Evolutionary conservation across 2,113 vertebrate genomes (phyloP), one percentile per base, ranked within the genome.

Genomic region (Todiramphus chloris): DNA sequence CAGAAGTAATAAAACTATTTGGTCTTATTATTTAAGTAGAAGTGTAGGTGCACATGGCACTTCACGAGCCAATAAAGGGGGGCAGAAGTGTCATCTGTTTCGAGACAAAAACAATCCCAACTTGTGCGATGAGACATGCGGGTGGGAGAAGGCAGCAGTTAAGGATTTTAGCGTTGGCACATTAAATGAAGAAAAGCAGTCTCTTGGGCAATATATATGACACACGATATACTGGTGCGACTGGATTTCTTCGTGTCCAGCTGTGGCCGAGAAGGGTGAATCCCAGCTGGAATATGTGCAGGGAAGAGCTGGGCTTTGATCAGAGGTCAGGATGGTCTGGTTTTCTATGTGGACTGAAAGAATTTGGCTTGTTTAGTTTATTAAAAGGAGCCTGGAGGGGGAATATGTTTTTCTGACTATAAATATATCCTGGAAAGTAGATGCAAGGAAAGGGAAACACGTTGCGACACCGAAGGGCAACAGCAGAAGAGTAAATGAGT

Each of bases 61-160:
- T 79, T 62, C 21, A 2, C 12, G 43, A 89, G 41, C 58, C 87
- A 94, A 83, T 89, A 75, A 95, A 81, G 76, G 76, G 86, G 86
- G 83, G 83, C 83, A 83, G 89, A 76, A 93, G 78, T 94, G 78
- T 95, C 96, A 96, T 94, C 74, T 94, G 95, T 92, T 95, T 89
- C 82, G 96, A 62, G 90, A 85, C 89, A 91, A 94, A 96, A 95
- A 23, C 90, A 92, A 92, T 89, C 88, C 96, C 89, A 94, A 96
- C 66, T 82, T 35, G 53, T 73, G 85, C 2, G 92, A 95, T 96
- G 96, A 96, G 90, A 73, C 91, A 96, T 93, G 72, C 1, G 69
- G 94, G 96, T 93, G 94, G 94, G 94, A 96, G 95, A 89, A 94
- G 76, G n/a, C 96, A 96, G 89, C 80, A 96, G 89, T 81, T 86